Percentiles rank a stretch among this genome's conserved stretches.
Conservation (phyloP, 1,140 invertebrate genomes). For the Gerris buenoi region DNA sequence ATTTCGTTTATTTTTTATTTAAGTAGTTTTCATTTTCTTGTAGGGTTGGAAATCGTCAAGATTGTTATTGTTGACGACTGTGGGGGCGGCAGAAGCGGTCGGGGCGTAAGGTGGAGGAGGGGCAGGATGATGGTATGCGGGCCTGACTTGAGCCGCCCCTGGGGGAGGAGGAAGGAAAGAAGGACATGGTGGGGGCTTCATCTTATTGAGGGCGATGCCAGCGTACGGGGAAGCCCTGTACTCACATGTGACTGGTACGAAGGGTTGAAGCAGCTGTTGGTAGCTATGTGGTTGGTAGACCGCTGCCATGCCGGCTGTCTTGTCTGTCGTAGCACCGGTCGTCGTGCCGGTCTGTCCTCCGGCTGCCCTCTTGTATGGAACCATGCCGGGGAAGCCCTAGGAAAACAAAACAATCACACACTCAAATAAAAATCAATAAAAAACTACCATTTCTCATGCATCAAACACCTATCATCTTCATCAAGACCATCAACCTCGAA, state of each 20-base stretch:
- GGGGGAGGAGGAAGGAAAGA: neutral
- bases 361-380: constrained; percentile 83
- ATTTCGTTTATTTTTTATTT: constrained; percentile 28
- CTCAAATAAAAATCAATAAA: no score
- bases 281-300: constrained; percentile 84
- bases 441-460: no score
- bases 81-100: constrained; percentile 17
- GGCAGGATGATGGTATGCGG: constrained; percentile 35
- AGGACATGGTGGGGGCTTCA: constrained; percentile 14
- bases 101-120: constrained; percentile 29
- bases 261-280: constrained; percentile 90
- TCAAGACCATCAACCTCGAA: no score
- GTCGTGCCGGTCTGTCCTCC: constrained; percentile 39
- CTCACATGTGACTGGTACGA: constrained; percentile 85
- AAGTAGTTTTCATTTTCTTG: constrained; percentile 77
- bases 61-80: constrained; percentile 30
- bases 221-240: constrained; percentile 42
- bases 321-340: constrained; percentile 37
- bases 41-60: constrained; percentile 58
- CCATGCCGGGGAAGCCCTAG: constrained; percentile 83
- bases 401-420: no score
- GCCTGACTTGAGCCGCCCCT: constrained; percentile 33
- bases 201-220: constrained; percentile 14
- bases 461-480: no score
- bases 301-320: constrained; percentile 65